These are phyloP conservation scores for Marronus borbonicus DNA, from an alignment of 2,888 invertebrate genomes.

Conservation along the genomic window DNA sequence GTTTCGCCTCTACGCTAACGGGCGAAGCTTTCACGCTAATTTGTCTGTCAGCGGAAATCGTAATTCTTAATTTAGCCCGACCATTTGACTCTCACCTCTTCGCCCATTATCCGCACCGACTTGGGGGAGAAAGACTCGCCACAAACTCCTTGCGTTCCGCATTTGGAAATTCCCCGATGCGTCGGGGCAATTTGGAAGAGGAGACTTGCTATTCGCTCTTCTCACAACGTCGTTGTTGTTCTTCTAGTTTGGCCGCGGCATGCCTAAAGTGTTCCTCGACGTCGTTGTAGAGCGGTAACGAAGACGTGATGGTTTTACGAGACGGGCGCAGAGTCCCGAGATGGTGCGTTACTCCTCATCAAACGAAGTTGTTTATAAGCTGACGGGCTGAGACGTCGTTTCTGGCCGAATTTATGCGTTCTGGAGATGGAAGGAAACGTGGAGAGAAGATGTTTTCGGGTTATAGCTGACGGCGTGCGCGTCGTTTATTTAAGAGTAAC, in stretches of 20 bases:
- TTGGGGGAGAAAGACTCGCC: conserved; percentile 59
- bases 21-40: conserved; percentile 65
- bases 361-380: conserved; percentile 44
- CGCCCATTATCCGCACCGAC: conserved; percentile 61
- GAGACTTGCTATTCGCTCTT: conserved; percentile 62
- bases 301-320: conserved; percentile 33
- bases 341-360: conserved; percentile 42
- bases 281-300: conserved; percentile 56
- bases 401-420: conserved; percentile 32
- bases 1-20: conserved; percentile 49
- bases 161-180: conserved; percentile 60
- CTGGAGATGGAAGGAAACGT: conserved; percentile 21
- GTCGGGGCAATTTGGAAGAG: conserved; percentile 64
- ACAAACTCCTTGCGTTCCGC: conserved; percentile 58
- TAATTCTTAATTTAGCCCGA: conserved; percentile 70
- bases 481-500: conserved; percentile 29
- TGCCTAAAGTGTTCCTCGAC: conserved; percentile 66
- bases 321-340: conserved; percentile 6
- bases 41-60: conserved; percentile 68
- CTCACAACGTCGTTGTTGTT: conserved; percentile 64
- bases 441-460: conserved; percentile 38
- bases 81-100: conserved; percentile 69
- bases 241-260: conserved; percentile 67
- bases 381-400: conserved; percentile 25
- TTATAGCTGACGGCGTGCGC: conserved; percentile 16